phyloP scores from a whole-genome alignment of 2,888 invertebrate species.

The Limnephilus lunatus region DNA sequence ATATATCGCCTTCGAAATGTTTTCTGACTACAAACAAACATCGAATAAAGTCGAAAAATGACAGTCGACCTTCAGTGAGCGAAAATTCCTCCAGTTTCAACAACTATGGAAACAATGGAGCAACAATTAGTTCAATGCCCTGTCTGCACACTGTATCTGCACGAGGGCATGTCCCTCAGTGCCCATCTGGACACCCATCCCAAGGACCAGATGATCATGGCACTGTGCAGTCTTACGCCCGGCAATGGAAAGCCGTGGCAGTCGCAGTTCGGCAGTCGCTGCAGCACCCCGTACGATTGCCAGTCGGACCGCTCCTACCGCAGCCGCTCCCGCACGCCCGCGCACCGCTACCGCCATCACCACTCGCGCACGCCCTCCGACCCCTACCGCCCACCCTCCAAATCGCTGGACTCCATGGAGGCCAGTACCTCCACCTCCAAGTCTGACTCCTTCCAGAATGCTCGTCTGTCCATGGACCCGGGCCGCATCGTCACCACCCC shows the following conservation, averaged over 20 bases:
- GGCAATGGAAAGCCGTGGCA: conserved; percentile 67
- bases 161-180: conserved; percentile 89
- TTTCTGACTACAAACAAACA: conserved; percentile 57
- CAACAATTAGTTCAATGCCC: conserved; percentile 82
- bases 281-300: conserved; percentile 55
- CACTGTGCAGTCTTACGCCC: conserved; percentile 78
- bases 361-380: conserved; percentile 69
- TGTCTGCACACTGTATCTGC: conserved; percentile 89
- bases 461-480: conserved; percentile 59
- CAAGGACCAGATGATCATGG: conserved; percentile 92
- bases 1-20: conserved; percentile 37
- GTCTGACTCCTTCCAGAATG: conserved; percentile 70
- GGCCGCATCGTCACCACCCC: conserved; percentile 67
- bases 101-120: conserved; percentile 70
- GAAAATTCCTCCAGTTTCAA: conserved; percentile 36
- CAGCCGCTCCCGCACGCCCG: conserved; percentile 68
- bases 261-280: conserved; percentile 64
- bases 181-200: conserved; percentile 91
- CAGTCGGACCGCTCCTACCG: conserved; percentile 72
- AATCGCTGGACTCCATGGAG: conserved; percentile 70
- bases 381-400: conserved; percentile 68
- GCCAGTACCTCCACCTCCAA: conserved; percentile 69
- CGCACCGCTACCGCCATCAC: conserved; percentile 73
- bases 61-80: conserved; percentile 41
- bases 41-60: conserved; percentile 4